Evolutionary conservation across 2,113 vertebrate genomes (phyloP), one percentile per base, ranked within the genome.

Genomic region (Hemiprocne comata): DNA sequence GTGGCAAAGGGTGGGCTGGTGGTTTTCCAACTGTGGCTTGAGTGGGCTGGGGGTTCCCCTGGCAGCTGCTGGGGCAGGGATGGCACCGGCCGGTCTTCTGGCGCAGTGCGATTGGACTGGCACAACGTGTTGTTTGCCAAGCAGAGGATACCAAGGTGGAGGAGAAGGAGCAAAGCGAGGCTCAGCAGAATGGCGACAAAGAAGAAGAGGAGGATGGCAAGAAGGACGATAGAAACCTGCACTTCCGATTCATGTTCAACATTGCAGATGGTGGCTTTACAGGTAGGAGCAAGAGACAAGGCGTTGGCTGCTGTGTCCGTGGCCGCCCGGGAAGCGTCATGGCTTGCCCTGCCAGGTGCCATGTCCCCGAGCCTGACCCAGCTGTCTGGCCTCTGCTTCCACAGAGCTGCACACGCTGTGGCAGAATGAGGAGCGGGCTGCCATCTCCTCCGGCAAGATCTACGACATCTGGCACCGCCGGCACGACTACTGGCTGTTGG

Each of bases 401-500:
- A 67, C 98, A 99, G 99, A 99, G 97, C 92, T 99, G 85, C 99
- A 99, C 98, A 99, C 99, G 0, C 98, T 99, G 77, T 99, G 99
- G 99, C 99, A 99, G 97, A 99, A 99, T 0, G 99, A 99, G 87
- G 99, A 99, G 72, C 98, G 99, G 44, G 99, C 99, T 0, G 99
- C 99, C 3, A 95, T 99, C 97, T 98, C 99, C 81, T 99, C 99
- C 3, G 99, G 99, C 90, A 99, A 99, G 96, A 99, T 99, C 97
- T 99, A 99, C 0, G 99, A 99, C 97, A 99, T 99, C 97, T 99
- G 99, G 99, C 99, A 99, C 96, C 99, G 99, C 72, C 98, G 99
- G 50, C 99, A 99, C 1, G 99, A 99, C 98, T 99, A 99, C 97
- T 99, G 99, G 99, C 98, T 99, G 65, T 92, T 99, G 97, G 99